Conservation (phyloP, 1,140 invertebrate species). For the Matsumurasca onukii region DNA sequence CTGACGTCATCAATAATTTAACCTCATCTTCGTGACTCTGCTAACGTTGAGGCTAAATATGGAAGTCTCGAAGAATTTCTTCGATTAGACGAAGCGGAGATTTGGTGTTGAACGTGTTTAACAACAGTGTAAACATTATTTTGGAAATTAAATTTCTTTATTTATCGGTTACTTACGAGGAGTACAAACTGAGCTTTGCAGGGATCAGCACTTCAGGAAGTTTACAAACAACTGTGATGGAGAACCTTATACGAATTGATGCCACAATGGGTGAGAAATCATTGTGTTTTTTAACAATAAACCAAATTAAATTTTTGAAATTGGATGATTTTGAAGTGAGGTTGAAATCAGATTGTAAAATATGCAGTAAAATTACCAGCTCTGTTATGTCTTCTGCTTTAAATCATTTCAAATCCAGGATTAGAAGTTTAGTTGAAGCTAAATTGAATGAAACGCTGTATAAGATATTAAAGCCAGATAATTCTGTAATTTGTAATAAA, state of each 20-base stretch:
- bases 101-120: not conserved
- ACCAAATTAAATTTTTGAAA: not conserved
- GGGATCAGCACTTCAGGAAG: slow-evolving; percentile 6
- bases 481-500: not conserved
- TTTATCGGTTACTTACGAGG: not conserved
- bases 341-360: not conserved
- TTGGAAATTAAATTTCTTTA: not conserved
- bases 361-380: not conserved
- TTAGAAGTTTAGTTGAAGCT: not conserved
- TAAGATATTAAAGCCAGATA: not conserved
- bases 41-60: not conserved
- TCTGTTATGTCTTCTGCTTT: not conserved
- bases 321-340: not conserved
- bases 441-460: not conserved
- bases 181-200: not conserved
- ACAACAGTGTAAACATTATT: slow-evolving; percentile 14
- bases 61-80: not conserved
- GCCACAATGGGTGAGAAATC: not conserved
- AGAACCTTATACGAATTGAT: not conserved
- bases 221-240: slow-evolving; percentile 1
- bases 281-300: not conserved
- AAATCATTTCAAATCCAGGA: not conserved
- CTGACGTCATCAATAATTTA: not conserved
- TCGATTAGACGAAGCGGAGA: not conserved
- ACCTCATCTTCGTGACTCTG: not conserved